Conservation (phyloP, 2,113 vertebrate species). For the Nipponia nippon region DNA sequence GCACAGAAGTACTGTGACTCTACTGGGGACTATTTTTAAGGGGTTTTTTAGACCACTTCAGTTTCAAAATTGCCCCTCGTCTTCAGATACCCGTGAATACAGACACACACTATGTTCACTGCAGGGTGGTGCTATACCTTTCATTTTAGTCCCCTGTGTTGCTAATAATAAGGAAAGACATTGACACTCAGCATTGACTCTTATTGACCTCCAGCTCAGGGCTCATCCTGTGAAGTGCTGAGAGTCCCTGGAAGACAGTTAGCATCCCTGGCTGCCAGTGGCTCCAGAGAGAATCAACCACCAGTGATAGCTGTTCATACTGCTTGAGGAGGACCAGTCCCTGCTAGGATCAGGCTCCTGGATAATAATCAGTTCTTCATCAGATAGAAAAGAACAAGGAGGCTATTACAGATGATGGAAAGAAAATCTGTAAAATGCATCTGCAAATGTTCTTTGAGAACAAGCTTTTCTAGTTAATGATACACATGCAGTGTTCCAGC, state of each 20-base stretch:
- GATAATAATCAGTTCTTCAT: neutral
- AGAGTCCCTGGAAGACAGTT: neutral
- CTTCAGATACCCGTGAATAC: neutral
- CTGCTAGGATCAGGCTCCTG: neutral
- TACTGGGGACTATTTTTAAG: neutral
- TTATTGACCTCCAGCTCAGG: neutral
- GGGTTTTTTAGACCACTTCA: neutral
- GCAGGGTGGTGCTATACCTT: neutral
- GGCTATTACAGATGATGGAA: neutral
- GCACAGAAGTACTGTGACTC: neutral
- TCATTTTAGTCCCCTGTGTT: neutral
- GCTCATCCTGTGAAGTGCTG: neutral
- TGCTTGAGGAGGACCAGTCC: neutral
- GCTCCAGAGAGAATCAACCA: neutral
- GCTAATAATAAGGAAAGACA: neutral
- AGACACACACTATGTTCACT: neutral
- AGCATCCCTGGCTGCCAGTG: neutral
- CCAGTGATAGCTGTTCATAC: neutral
- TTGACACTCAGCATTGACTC: neutral
- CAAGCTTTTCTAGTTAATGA: neutral
- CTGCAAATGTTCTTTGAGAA: neutral
- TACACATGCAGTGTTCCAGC: neutral
- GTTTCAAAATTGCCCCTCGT: neutral
- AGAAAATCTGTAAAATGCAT: neutral
- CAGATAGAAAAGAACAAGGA: neutral